Base-by-base conservation (phyloP, 2,888 invertebrate species). In the Pyrgus malvae region DNA sequence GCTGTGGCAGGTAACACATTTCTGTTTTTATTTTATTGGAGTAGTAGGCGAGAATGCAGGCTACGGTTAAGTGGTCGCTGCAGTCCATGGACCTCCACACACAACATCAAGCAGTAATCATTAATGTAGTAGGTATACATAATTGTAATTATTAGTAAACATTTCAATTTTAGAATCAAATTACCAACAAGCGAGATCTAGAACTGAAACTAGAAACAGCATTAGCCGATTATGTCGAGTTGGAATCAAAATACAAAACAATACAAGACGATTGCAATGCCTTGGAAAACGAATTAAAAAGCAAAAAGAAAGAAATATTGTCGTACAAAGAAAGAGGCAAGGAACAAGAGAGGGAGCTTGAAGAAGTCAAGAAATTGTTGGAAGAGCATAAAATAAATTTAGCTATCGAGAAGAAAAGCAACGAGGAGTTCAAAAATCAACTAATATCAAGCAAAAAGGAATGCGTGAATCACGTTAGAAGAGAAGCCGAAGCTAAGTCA, bases 191-290 rank as follows among this genome's bases (percentile, higher is more conserved):
- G 80, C 90, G 91, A 69, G 79, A 90, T 41, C 67, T 93, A 16
- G 92, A 93, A 69, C 67, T 85, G 1, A 92, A 93, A 74, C 74
- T 92, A 29, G 75, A 91, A 69, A 84, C 91, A 54, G 78, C 91
- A 0, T 69, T 91, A 57, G 82, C 90, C 50, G 91, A 91, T 62
- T 91, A 90, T 59, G 83, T 91, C 19, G 87, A 91, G 35, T 79
- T 91, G 62, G 90, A 91, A 58, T 78, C 83, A 29, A 80, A 79
- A 61, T 71, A 80, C 46, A 87, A 84, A 62, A 78, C 80, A 35
- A 49, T 84, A 35, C 63, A 69, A 53, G 59, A 50, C 1, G 81
- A 82, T 60, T 60, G 70, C 17, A 67, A 60, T 9, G 31, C 56
- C 21, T 57, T 78, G 37, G 76, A 82, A 64, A 75, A 66, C 23